Conservation (phyloP, 1,140 invertebrate species). For the Trichoplusia ni region DNA sequence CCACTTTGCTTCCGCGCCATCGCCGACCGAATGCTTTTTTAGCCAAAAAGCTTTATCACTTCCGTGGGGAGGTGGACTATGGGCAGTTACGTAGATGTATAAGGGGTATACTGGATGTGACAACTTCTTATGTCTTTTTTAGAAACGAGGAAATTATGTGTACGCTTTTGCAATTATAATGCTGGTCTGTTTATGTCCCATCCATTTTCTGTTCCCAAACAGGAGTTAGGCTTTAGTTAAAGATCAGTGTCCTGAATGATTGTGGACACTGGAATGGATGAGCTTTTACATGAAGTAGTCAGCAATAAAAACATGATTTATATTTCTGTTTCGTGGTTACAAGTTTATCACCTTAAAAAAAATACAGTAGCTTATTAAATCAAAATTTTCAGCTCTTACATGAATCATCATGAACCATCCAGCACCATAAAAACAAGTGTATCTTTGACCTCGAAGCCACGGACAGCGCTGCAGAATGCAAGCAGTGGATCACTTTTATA, state of each 20-base stretch:
- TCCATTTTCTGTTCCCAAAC: too few species aligned
- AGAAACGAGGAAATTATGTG: too few species aligned
- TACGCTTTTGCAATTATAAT: too few species aligned
- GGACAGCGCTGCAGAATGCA: constrained; percentile 75
- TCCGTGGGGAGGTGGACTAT: constrained; percentile 68
- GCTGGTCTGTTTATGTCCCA: too few species aligned
- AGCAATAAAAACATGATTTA: too few species aligned
- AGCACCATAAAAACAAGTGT: constrained; percentile 28
- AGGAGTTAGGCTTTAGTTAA: too few species aligned
- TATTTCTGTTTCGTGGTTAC: too few species aligned
- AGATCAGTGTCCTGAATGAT: too few species aligned
- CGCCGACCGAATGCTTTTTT: constrained; percentile 76
- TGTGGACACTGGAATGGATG: too few species aligned
- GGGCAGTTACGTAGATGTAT: constrained; percentile 36
- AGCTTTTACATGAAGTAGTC: too few species aligned
- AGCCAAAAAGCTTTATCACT: constrained; percentile 80
- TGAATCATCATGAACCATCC: constrained; percentile 23
- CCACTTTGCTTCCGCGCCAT: constrained; percentile 73
- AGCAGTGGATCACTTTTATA: constrained; percentile 80
- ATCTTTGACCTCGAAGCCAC: constrained; percentile 30
- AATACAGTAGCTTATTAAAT: neutral
- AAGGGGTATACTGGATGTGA: constrained; percentile 34
- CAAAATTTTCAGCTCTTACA: neutral
- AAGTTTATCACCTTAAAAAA: neutral
- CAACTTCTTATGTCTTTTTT: neutral